A percentile compares a stretch with the other conserved stretches of the same genome.
phyloP scores from a whole-genome alignment of 2,888 invertebrate species.

The Meteorus cinctellus region DNA sequence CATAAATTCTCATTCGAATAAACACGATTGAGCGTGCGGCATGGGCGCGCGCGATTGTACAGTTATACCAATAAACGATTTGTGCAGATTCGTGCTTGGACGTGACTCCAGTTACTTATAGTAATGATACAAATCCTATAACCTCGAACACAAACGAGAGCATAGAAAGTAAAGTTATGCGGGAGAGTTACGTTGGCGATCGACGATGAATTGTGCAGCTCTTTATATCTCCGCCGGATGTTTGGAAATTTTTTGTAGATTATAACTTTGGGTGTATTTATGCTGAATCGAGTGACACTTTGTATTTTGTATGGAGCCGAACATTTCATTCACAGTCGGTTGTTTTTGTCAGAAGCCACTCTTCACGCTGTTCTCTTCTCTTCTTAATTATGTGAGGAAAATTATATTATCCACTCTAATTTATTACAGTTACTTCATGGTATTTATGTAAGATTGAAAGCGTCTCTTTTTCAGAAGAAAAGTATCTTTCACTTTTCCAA shows the following conservation, averaged over 20 bases:
- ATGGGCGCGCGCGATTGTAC: conserved; percentile 49
- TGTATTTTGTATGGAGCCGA: background rate
- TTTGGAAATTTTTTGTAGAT: background rate
- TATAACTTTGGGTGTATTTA: background rate
- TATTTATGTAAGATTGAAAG: no score
- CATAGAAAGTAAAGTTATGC: conserved; percentile 51
- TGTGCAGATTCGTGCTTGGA: conserved; percentile 56
- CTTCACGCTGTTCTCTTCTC: background rate
- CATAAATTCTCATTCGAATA: conserved; percentile 56
- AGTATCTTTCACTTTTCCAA: no score
- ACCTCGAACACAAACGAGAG: conserved; percentile 44
- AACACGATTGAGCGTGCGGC: conserved; percentile 50
- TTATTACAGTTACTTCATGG: no score
- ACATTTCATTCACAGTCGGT: background rate
- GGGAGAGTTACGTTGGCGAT: conserved; percentile 35
- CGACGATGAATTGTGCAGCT: conserved; percentile 5
- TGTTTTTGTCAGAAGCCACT: background rate
- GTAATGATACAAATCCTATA: conserved; percentile 57
- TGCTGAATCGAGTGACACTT: background rate
- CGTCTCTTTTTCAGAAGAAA: no score
- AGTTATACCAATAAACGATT: conserved; percentile 59
- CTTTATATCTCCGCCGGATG: background rate
- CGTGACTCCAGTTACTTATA: conserved; percentile 57
- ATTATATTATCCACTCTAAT: no score
- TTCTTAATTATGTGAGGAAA: background rate